Evolutionary conservation across 23 tunicate genomes (phyloP).

Genomic region (Pegea sp.): DNA sequence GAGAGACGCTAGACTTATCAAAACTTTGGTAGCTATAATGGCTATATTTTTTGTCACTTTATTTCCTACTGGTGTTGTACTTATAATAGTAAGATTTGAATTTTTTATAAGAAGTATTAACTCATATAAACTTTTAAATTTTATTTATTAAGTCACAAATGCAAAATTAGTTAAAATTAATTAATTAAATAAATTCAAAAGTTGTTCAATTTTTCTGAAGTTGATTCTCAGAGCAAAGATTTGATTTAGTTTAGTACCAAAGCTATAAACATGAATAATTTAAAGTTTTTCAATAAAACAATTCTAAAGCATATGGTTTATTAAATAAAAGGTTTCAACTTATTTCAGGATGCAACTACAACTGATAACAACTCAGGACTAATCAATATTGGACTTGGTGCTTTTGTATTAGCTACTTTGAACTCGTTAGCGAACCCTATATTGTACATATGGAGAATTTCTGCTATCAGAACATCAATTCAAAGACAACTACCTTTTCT

Average conservation of each 20-base stretch:
- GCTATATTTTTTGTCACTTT: slow-evolving; percentile 30
- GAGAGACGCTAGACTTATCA: slow-evolving; percentile 35
- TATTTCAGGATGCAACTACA: slow-evolving; percentile 17
- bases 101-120: no score
- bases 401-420: slow-evolving; percentile 28
- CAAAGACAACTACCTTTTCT: slow-evolving; percentile 5
- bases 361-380: slow-evolving; percentile 4
- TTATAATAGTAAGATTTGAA: slow-evolving; percentile 17
- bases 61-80: slow-evolving; percentile 21
- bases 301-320: no score
- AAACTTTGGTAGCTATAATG: slow-evolving; percentile 36
- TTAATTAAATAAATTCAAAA: no score
- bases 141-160: no score
- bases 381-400: slow-evolving; percentile 21
- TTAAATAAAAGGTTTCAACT: not conserved
- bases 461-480: slow-evolving; percentile 53
- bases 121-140: no score
- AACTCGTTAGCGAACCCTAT: slow-evolving; percentile 80
- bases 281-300: no score
- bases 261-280: no score
- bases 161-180: no score
- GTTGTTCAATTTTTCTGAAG: no score
- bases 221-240: no score
- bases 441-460: slow-evolving; percentile 78
- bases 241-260: no score